Evolutionary conservation across 2,888 invertebrate genomes (phyloP), one percentile per base, ranked within the genome.

Genomic region (Eupithecia pulchellata): DNA sequence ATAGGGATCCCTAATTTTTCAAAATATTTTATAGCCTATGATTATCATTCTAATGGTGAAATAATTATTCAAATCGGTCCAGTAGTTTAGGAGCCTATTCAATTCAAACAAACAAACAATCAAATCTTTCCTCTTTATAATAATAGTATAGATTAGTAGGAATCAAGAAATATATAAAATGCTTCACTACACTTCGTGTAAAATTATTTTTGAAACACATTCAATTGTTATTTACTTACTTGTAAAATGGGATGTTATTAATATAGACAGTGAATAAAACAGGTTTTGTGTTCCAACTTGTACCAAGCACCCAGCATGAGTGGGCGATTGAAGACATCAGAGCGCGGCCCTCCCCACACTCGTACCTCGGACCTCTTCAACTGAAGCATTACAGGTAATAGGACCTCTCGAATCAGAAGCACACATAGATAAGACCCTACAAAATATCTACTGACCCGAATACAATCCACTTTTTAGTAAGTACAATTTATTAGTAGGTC

Each of bases 251-350:
- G 20, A 47, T 20, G 20, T 25, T 13, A 25, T 47, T 47, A 20
- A 47, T 47, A 9, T n/a, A 9, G 9, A 47, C 20, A n/a, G 52
- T 25, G 20, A 52, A 52, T 13, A 13, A 25, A 25, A 25, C 13
- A 11, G 52, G 52, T 52, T 52, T 52, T 52, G 52, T 47, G 9
- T 9, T 68, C 36, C 11, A 58, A 58, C 52, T 72, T 69, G 58
- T 55, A 62, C 70, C 61, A 66, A 65, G 64, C 17, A 67, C 65
- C 63, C 63, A 62, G 65, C 27, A 71, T 66, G 60, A 65, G 64
- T 64, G 64, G 63, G 70, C 66, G 74, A 78, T 78, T 76, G 72
- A 67, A 78, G 73, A 61, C 61, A 61, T 62, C 52, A 75, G 70
- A 68, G 72, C 42, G 17, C 42, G n/a, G 42, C n/a, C 74, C n/a